A percentile compares a stretch with the other conserved stretches of the same genome.
phyloP scores from a whole-genome alignment of 2,888 invertebrate genomes.

The Dryobotodes eremita region DNA sequence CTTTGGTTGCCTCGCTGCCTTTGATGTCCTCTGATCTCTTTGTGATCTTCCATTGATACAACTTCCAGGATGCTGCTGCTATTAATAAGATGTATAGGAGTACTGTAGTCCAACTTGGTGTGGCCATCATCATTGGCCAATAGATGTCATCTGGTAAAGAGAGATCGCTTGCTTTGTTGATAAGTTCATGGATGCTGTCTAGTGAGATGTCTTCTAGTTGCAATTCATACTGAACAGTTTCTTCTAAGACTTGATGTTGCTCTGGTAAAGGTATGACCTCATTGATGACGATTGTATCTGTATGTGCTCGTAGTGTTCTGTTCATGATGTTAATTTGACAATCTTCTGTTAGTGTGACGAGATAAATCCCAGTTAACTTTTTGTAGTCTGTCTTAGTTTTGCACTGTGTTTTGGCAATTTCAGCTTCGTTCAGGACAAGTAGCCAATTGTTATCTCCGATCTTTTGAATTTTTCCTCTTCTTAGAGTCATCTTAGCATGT shows the following conservation, averaged over 20 bases:
- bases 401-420: not conserved
- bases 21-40: too few relatives aligned
- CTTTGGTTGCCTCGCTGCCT: too few relatives aligned
- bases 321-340: slow-evolving; percentile 19
- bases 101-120: not conserved
- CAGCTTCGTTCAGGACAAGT: not conserved
- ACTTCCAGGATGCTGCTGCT: too few relatives aligned
- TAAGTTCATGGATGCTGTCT: slow-evolving; percentile 26
- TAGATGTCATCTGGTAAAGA: not conserved
- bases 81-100: too few relatives aligned
- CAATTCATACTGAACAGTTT: not conserved
- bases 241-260: not conserved
- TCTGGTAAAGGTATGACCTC: slow-evolving; percentile 1
- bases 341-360: slow-evolving; percentile 12
- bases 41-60: too few relatives aligned
- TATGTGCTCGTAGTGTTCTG: not conserved
- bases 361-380: slow-evolving; percentile 14
- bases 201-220: slow-evolving; percentile 24
- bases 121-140: slow-evolving; percentile 9
- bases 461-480: slow-evolving; percentile 19
- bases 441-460: not conserved
- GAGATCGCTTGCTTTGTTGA: slow-evolving; percentile 2
- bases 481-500: slow-evolving; percentile 16
- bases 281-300: slow-evolving; percentile 7
- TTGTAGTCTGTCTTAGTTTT: slow-evolving; percentile 14